Percentiles rank a stretch among this genome's conserved stretches.
phyloP scores from a whole-genome alignment of 2,113 vertebrate species.

The Melanerpes formicivorus region DNA sequence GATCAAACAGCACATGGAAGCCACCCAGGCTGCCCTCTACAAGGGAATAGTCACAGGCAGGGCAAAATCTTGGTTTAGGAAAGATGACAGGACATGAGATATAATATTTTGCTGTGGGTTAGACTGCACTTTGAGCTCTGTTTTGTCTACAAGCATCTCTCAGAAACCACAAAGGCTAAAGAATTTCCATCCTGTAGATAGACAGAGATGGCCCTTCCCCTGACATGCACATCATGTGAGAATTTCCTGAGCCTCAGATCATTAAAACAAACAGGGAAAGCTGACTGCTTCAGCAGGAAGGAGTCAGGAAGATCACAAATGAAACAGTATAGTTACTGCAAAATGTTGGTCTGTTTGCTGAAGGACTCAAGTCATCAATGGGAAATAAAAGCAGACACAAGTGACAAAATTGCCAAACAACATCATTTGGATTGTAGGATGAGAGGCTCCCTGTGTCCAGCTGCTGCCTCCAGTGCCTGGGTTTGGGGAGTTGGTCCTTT shows the following conservation, averaged over 20 bases:
- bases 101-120: conserved; percentile 59
- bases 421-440: neutral
- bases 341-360: neutral
- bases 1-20: conserved; percentile 54
- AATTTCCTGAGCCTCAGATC: conserved; percentile 14
- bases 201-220: conserved; percentile 47
- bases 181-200: conserved; percentile 37
- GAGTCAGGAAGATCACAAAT: neutral
- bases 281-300: neutral
- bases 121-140: conserved; percentile 33
- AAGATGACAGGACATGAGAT: conserved; percentile 58
- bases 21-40: conserved; percentile 54
- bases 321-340: neutral
- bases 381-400: neutral
- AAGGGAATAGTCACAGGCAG: conserved; percentile 34
- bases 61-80: conserved; percentile 46
- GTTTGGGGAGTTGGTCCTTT: too few species aligned
- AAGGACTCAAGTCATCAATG: neutral
- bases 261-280: neutral
- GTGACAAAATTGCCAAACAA: neutral
- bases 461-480: too few species aligned
- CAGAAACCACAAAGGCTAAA: conserved; percentile 53
- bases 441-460: too few species aligned
- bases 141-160: conserved; percentile 46
- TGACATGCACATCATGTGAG: neutral